These are phyloP conservation scores for Panagrolaimus sp. DNA, from an alignment of 1,140 invertebrate genomes.

Conservation along the genomic window DNA sequence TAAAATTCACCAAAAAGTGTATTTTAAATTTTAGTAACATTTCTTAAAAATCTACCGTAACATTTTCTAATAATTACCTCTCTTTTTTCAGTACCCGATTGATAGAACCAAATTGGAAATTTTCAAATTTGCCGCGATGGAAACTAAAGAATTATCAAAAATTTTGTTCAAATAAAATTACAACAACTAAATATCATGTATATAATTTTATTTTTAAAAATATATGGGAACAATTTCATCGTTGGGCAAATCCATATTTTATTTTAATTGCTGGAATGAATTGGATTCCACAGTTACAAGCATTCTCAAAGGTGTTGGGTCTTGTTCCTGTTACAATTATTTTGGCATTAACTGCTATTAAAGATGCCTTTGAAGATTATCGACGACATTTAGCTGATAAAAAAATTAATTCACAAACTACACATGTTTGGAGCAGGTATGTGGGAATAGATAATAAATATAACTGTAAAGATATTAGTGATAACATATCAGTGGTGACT, in stretches of 20 bases:
- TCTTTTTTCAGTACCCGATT: not conserved
- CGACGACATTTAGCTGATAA: constrained; percentile 80
- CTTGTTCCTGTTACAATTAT: constrained; percentile 91
- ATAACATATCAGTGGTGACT: not conserved
- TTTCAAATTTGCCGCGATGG: constrained; percentile 59
- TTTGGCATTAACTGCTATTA: constrained; percentile 86
- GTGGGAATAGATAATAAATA: constrained; percentile 60
- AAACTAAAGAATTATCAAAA: constrained; percentile 73
- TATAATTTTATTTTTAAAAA: constrained; percentile 92
- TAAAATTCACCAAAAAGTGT: too few species aligned
- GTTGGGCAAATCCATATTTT: constrained; percentile 93
- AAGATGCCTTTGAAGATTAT: constrained; percentile 92
- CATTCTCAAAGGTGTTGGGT: constrained; percentile 90
- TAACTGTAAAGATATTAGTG: too few species aligned
- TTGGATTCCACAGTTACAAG: constrained; percentile 85
- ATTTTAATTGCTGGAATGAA: constrained; percentile 87
- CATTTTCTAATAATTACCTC: not conserved
- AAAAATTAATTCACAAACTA: constrained; percentile 84
- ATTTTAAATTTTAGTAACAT: too few species aligned
- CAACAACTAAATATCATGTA: constrained; percentile 90
- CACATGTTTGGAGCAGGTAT: constrained; percentile 81
- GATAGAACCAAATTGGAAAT: constrained; percentile 32
- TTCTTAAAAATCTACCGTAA: too few species aligned
- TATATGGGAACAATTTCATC: constrained; percentile 77
- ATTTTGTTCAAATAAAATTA: constrained; percentile 73